Percentiles rank a stretch among this genome's conserved stretches.
These are phyloP conservation scores for Spatula clypeata DNA, from an alignment of 2,797 vertebrate genomes.

Conservation along the genomic window DNA sequence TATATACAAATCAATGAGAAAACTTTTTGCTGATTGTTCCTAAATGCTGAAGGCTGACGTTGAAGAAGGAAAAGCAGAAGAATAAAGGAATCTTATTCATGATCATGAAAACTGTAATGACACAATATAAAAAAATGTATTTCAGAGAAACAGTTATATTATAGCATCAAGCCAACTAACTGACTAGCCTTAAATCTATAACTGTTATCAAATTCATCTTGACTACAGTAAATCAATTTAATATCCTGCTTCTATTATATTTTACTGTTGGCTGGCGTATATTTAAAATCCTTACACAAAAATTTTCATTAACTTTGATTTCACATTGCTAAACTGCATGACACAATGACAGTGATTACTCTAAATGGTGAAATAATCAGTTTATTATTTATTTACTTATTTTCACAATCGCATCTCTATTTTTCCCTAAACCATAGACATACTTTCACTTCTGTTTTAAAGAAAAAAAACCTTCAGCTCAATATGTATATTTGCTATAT, in stretches of 20 bases:
- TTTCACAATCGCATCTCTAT: background rate
- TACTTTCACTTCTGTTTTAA: background rate
- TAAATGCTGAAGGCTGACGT: background rate
- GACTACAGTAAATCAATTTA: conserved; percentile 10
- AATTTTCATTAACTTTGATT: background rate
- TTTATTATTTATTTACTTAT: background rate
- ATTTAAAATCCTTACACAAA: background rate
- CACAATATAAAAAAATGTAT: background rate
- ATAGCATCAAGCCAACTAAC: background rate
- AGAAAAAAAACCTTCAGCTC: background rate
- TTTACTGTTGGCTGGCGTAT: background rate
- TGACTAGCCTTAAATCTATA: background rate
- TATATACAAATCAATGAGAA: background rate
- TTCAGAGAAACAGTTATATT: background rate
- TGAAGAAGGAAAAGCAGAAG: background rate
- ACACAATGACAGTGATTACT: background rate
- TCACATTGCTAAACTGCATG: background rate
- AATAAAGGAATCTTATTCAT: background rate
- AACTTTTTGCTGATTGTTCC: background rate
- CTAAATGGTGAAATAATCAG: background rate
- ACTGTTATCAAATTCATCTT: background rate
- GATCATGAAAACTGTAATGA: background rate
- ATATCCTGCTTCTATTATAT: background rate
- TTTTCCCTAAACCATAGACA: background rate
- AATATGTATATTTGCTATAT: too few relatives aligned